phyloP scores from a whole-genome alignment of 2,113 vertebrate genomes.

The Cygnus buccinator region DNA sequence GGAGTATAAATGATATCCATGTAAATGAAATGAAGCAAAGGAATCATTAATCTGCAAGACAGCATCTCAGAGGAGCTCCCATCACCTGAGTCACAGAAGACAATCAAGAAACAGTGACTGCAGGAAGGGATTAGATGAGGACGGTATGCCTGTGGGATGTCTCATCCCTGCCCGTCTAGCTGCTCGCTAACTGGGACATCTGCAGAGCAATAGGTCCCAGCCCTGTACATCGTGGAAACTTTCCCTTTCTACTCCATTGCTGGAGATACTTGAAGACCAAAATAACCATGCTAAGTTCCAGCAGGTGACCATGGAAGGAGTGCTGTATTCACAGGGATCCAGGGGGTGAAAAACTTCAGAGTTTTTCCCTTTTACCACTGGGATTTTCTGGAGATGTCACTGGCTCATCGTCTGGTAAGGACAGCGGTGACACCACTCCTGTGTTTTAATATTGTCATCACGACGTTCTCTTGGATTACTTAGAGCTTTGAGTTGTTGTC shows the following conservation, averaged over 20 bases:
- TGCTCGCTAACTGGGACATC: neutral
- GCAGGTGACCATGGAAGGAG: neutral
- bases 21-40: slow-evolving; percentile 45
- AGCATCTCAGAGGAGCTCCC: slow-evolving; percentile 7
- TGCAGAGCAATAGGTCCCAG: neutral
- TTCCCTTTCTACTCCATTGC: neutral
- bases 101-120: neutral
- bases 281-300: neutral
- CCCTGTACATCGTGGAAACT: neutral
- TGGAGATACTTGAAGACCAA: neutral
- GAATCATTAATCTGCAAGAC: neutral
- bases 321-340: neutral
- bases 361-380: neutral
- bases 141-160: neutral
- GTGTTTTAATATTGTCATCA: neutral
- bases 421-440: neutral
- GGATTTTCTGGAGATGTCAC: neutral
- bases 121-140: neutral
- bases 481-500: neutral
- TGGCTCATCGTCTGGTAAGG: neutral
- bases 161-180: neutral
- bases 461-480: neutral
- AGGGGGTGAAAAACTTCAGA: neutral
- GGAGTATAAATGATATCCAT: neutral
- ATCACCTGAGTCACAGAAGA: neutral